phyloP scores from a whole-genome alignment of 2,797 vertebrate species.

The Oryzias dopingdopingensis region DNA sequence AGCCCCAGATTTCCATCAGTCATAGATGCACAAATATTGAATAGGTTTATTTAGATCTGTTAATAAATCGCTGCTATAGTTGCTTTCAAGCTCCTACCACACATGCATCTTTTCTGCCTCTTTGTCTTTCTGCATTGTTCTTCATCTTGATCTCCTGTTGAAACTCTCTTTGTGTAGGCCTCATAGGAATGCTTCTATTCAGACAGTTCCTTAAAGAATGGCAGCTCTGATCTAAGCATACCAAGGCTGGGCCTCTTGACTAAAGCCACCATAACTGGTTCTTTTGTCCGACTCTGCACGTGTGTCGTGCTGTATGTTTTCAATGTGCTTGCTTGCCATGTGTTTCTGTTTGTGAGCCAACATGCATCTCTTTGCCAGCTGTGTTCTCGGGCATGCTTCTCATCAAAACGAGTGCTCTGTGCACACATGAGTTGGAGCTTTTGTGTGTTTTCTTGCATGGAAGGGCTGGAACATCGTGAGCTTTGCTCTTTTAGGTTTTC shows the following conservation, averaged over 20 bases:
- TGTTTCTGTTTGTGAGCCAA: constrained; percentile 15
- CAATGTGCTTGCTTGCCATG: neutral
- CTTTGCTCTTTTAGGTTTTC: constrained; percentile 17
- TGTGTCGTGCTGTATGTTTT: constrained; percentile 10
- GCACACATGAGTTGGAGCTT: constrained; percentile 19
- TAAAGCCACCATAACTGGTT: constrained; percentile 51
- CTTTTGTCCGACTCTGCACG: constrained; percentile 51
- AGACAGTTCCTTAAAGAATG: constrained; percentile 51
- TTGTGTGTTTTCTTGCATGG: constrained; percentile 11
- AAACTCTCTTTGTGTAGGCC: constrained; percentile 26
- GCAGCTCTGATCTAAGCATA: constrained; percentile 51
- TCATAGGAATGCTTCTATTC: constrained; percentile 58
- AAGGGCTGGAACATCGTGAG: constrained; percentile 13
- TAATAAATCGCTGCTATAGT: no score
- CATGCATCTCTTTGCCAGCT: constrained; percentile 28
- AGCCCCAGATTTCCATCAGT: no score
- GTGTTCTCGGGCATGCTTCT: constrained; percentile 22
- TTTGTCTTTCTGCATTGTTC: constrained; percentile 15
- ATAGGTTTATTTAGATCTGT: no score
- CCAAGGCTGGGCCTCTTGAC: constrained; percentile 47
- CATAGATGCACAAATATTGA: no score
- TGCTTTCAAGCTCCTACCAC: no score
- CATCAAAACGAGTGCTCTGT: constrained; percentile 30
- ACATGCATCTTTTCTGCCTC: constrained; percentile 8
- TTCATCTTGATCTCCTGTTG: constrained; percentile 29